Evolutionary conservation across 2,113 vertebrate species (phyloP), one percentile per base, ranked within the genome.

Genomic region (Osmerus mordax): DNA sequence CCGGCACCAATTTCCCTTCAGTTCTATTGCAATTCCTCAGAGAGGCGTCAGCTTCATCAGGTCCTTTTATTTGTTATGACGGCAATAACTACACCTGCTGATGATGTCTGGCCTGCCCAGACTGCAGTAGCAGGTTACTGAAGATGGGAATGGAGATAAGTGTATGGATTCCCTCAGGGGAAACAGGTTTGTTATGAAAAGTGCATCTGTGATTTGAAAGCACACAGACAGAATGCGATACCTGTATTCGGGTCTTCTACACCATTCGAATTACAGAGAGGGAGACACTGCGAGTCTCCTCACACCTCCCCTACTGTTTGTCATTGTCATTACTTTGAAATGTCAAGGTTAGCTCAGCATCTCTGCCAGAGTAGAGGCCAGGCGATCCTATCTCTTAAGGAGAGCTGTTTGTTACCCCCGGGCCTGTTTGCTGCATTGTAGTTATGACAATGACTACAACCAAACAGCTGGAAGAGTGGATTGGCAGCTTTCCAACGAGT

Each of bases 291-390:
- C 32, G 62, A 23, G 28, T 8, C 18, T 15, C 3, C 16, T 16
- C 28, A 65, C 62, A 65, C n/a, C 41, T 36, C 29, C 18, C 41
- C 29, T n/a, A 59, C 71, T 52, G 23, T 83, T 59, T 19, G 80
- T 74, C 66, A 59, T 77, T 71, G 76, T 84, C 73, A 80, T 87
- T 88, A 87, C 75, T 75, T 66, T 59, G 67, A 87, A 88, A 85
- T 86, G 88, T 88, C 81, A 83, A 89, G 84, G 84, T 87, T 79
- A 77, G 70, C 77, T 61, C 54, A 0, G 15, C 63, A 78, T 74
- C 63, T 70, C 51, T 16, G 23, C 25, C 19, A 28, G 73, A 82
- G 19, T 67, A 66, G 69, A 60, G 63, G 58, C 14, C 53, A 65
- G 74, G 63, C 66, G 15, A 25, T n/a, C 56, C 23, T 56, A 62